Evolutionary conservation across 2,888 invertebrate genomes (phyloP), one percentile per base, ranked within the genome.

Genomic region (Parnassius glacialis): DNA sequence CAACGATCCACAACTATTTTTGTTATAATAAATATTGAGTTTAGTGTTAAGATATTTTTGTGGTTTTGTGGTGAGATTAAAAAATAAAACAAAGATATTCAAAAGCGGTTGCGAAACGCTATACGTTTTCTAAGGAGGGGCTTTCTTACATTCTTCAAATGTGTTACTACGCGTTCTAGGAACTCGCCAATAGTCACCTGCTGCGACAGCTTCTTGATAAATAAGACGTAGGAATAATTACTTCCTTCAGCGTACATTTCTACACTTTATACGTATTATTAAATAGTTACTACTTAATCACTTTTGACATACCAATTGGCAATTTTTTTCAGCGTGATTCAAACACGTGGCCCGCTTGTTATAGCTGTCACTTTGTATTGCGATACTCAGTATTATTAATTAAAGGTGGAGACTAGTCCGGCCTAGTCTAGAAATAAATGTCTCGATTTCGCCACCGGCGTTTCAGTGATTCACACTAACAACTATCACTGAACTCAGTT

Each of bases 171-270:
- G 62, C 70, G 69, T 77, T 76, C 78, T 70, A 66, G 73, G 78
- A 86, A 87, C 80, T 74, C 76, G 70, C 70, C 73, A 70, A 68
- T 72, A 75, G 78, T 82, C 87, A 86, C 87, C 90, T 86, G 89
- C 87, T 84, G 87, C 68, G 88, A 76, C 84, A 81, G 78, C 76
- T 74, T 79, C 78, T 79, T 84, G 87, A 87, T 86, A 85, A 87
- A 87, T 87, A 87, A 84, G 83, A 81, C 81, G 78, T 80, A 81
- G 80, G 78, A 87, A 81, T 80, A 78, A 88, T 86, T 87, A 87
- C 88, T 90, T 87, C 84, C 86, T 88, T 89, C 90, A 87, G 86
- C 34, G 7, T 7, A 84, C 81, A 78, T 77, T 76, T 70, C 71
- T 74, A 73, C 3, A 20, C 41, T 47, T 20, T 45, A 50, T 43